Evolutionary conservation across 2,797 vertebrate genomes (phyloP).

Genomic region (Neomorphus geoffroyi): DNA sequence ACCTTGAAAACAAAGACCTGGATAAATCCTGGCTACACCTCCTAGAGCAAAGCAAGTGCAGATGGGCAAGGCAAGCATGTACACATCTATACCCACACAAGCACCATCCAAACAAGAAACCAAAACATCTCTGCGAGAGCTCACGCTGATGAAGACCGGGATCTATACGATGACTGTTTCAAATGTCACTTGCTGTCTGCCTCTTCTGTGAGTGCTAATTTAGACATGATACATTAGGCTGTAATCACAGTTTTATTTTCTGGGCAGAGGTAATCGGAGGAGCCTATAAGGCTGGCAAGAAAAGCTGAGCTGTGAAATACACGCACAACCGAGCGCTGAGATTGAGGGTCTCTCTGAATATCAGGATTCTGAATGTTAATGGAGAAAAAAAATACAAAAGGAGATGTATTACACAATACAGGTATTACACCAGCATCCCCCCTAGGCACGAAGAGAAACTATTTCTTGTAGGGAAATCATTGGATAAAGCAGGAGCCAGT

Average conservation of each 20-base stretch:
- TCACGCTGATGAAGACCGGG: background rate
- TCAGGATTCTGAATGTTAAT: background rate
- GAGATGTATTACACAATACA: background rate
- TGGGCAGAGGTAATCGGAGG: background rate
- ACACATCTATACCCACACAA: background rate
- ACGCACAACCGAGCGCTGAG: background rate
- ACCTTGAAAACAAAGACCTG: background rate
- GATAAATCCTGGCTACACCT: background rate
- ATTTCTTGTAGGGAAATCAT: background rate
- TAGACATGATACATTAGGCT: background rate
- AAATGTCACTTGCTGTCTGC: background rate
- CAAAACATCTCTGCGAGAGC: background rate
- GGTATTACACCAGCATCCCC: background rate
- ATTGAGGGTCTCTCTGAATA: background rate
- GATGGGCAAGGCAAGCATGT: rapidly evolving
- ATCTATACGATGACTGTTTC: background rate
- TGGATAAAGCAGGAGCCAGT: conserved; percentile 1
- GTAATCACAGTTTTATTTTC: background rate
- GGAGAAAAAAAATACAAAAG: background rate
- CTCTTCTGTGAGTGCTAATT: background rate
- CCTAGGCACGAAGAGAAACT: background rate
- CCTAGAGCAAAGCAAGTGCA: background rate
- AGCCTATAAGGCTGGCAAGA: background rate
- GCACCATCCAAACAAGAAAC: background rate
- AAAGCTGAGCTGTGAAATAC: background rate